A percentile compares a stretch with the other conserved stretches of the same genome.
Conservation (phyloP, 2,888 invertebrate genomes). For the Drosophila affinis region DNA sequence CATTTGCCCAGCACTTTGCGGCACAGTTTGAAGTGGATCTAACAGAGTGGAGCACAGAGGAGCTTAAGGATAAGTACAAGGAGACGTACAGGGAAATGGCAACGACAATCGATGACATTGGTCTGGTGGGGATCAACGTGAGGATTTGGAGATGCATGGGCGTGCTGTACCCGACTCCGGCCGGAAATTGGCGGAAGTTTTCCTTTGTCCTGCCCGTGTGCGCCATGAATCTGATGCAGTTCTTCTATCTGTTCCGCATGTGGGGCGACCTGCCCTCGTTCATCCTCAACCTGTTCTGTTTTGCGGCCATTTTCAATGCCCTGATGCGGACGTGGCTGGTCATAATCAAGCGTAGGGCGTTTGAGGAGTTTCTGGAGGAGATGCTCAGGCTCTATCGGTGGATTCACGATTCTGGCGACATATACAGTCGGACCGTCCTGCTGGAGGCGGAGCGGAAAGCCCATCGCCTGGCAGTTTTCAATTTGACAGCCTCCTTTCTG, state of each 20-base stretch:
- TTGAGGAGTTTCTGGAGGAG: conserved; percentile 74
- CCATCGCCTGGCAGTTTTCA: conserved; percentile 76
- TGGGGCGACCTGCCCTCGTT: conserved; percentile 74
- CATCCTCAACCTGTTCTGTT: conserved; percentile 77
- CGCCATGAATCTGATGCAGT: conserved; percentile 76
- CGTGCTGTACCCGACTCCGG: conserved; percentile 67
- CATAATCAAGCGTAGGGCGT: conserved; percentile 66
- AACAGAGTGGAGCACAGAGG: not conserved
- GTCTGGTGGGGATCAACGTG: conserved; percentile 76
- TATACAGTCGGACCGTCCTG: conserved; percentile 52
- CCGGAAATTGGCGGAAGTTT: conserved; percentile 71
- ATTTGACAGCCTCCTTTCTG: conserved; percentile 69
- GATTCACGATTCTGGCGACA: conserved; percentile 65
- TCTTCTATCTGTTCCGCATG: conserved; percentile 70
- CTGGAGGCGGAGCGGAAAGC: conserved; percentile 56
- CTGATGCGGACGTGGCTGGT: conserved; percentile 77
- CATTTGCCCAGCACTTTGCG: conserved; percentile 57
- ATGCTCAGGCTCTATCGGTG: conserved; percentile 65
- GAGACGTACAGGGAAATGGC: conserved; percentile 44
- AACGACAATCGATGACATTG: conserved; percentile 68
- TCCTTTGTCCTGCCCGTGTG: conserved; percentile 72
- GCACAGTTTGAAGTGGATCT: conserved; percentile 55
- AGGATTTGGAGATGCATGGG: conserved; percentile 75
- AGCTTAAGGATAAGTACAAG: conserved; percentile 1
- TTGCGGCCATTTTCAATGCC: conserved; percentile 75